These are phyloP conservation scores for Habropoda laboriosa DNA, from an alignment of 1,140 invertebrate species.

Conservation along the genomic window DNA sequence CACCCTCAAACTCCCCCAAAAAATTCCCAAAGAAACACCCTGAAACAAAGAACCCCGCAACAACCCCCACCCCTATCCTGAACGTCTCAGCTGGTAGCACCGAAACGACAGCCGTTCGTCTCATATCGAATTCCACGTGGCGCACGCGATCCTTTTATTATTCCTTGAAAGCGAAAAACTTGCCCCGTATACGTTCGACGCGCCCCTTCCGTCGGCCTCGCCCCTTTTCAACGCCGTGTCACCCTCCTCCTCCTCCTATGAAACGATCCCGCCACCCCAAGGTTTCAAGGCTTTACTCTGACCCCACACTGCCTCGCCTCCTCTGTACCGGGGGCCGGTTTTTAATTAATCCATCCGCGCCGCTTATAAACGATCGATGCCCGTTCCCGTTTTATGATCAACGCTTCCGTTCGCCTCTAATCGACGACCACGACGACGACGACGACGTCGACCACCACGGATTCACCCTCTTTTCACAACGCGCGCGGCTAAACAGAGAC, in stretches of 20 bases:
- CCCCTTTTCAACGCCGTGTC: background rate
- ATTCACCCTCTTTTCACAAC: constrained; percentile 25
- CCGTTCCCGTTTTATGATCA: constrained; percentile 37
- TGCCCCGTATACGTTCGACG: constrained; percentile 9
- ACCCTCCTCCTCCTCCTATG: background rate
- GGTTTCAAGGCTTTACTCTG: constrained; percentile 7
- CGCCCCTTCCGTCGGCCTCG: background rate
- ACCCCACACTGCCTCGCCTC: background rate
- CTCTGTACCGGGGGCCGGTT: constrained; percentile 13
- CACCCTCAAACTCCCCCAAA: too few relatives aligned
- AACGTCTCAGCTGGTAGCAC: background rate
- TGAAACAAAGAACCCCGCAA: background rate
- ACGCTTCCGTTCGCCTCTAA: constrained; percentile 37
- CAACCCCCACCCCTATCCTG: too few relatives aligned
- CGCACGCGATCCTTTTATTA: constrained; percentile 35
- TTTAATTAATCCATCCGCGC: constrained; percentile 48
- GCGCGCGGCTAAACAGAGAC: constrained; percentile 20
- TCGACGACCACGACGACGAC: background rate
- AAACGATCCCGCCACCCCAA: background rate
- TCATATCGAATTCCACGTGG: constrained; percentile 33
- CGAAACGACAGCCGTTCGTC: constrained; percentile 4
- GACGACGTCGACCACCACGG: background rate
- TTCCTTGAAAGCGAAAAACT: constrained; percentile 42
- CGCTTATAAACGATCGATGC: constrained; percentile 43
- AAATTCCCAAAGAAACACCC: background rate